Percentiles rank a stretch among this genome's conserved stretches.
phyloP scores from a whole-genome alignment of 2,888 invertebrate genomes.

The Athripsodes cinereus region DNA sequence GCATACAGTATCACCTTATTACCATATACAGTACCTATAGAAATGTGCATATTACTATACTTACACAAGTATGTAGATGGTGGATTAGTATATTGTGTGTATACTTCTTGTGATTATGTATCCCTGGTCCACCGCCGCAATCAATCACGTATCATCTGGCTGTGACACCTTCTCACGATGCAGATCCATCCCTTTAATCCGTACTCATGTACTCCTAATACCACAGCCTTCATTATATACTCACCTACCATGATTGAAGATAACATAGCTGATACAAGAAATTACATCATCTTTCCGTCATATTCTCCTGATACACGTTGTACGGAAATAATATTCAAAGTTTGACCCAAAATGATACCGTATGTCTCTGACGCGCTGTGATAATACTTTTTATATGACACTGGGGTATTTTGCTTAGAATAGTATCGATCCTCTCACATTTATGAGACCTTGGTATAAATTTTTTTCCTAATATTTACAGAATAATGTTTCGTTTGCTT shows the following conservation, averaged over 20 bases:
- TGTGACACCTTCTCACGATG: slow-evolving; percentile 21
- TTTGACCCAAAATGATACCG: neutral
- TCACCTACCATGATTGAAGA: neutral
- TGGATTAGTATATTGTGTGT: too few relatives aligned
- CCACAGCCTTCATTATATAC: neutral
- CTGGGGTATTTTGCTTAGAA: too few relatives aligned
- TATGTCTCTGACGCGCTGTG: neutral
- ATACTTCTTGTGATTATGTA: neutral
- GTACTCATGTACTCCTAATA: neutral
- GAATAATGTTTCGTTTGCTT: too few relatives aligned
- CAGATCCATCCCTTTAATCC: slow-evolving; percentile 19
- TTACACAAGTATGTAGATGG: too few relatives aligned
- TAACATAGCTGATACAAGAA: neutral
- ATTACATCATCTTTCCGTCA: neutral
- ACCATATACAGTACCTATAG: too few relatives aligned
- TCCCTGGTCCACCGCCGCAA: slow-evolving; percentile 15
- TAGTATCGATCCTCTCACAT: too few relatives aligned
- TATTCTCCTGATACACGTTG: neutral
- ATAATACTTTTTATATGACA: too few relatives aligned
- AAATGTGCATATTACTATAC: too few relatives aligned
- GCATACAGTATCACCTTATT: too few relatives aligned
- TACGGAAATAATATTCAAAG: too few relatives aligned
- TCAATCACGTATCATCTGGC: slow-evolving; percentile 25
- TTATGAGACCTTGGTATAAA: too few relatives aligned
- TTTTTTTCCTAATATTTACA: too few relatives aligned